Percentiles rank a stretch among this genome's conserved stretches.
Conservation (phyloP, 37 sponge, comb jelly and placozoan species). For the Oopsacas minuta region DNA sequence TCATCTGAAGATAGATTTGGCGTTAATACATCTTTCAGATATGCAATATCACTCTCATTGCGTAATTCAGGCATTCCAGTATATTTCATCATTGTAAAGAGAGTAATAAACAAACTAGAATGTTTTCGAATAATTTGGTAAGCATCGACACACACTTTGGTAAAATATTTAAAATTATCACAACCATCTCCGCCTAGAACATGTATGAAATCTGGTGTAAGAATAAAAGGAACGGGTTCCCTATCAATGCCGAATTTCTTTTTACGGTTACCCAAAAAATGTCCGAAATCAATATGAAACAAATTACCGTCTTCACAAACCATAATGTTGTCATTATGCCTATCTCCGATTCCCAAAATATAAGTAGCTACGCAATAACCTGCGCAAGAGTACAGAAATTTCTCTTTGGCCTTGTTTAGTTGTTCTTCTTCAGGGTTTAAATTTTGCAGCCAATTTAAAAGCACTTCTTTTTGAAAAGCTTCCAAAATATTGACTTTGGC, state of each 20-base stretch:
- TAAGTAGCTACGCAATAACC: background rate
- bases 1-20: background rate
- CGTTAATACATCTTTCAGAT: background rate
- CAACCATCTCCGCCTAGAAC: background rate
- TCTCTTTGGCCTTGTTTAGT: background rate
- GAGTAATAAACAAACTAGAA: background rate
- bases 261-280: background rate
- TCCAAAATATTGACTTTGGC: slow-evolving; percentile 11
- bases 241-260: background rate
- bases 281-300: slow-evolving; percentile 3
- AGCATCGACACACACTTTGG: background rate
- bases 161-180: background rate
- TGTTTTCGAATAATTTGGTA: background rate
- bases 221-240: slow-evolving; percentile 16
- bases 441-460: background rate
- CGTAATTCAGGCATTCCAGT: background rate
- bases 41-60: background rate
- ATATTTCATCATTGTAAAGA: background rate
- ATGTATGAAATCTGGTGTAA: slow-evolving; percentile 11
- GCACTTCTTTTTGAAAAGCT: background rate
- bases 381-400: background rate
- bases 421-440: background rate
- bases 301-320: background rate
- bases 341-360: slow-evolving; percentile 4
- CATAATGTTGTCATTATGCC: slow-evolving; percentile 8